phyloP scores from a whole-genome alignment of 2,113 vertebrate genomes.

The Lipotes vexillifer region DNA sequence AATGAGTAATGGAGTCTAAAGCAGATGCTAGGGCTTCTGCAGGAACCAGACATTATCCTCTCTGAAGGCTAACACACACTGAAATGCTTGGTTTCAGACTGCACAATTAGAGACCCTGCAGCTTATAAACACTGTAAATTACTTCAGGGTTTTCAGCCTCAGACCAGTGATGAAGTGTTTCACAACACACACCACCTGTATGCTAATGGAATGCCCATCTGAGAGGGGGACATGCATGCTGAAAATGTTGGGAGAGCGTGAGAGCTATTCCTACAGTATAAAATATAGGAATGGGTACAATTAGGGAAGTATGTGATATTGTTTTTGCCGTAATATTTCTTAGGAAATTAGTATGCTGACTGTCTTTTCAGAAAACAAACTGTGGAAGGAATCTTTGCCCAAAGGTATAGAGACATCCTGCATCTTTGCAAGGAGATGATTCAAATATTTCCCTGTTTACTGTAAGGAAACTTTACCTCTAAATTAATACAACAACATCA shows the following conservation, averaged over 20 bases:
- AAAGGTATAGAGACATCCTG: background rate
- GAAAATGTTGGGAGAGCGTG: background rate
- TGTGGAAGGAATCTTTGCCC: background rate
- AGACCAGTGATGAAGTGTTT: background rate
- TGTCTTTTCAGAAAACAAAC: background rate
- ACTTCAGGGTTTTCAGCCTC: background rate
- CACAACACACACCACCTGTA: background rate
- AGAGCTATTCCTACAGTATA: background rate
- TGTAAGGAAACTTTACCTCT: background rate
- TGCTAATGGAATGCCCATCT: background rate
- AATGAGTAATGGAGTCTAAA: background rate
- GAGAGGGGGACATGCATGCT: background rate
- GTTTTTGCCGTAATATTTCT: background rate
- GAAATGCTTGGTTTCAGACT: background rate
- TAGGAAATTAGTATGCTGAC: background rate
- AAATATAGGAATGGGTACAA: background rate
- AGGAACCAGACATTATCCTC: background rate
- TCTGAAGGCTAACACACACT: background rate
- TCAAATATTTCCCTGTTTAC: background rate
- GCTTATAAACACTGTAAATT: background rate
- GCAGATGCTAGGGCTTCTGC: fast-evolving
- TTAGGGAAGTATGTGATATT: background rate
- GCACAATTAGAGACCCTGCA: fast-evolving
- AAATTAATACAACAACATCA: background rate
- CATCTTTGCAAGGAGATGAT: background rate